phyloP scores from a whole-genome alignment of 2,113 vertebrate species.

The Alligator mississippiensis region DNA sequence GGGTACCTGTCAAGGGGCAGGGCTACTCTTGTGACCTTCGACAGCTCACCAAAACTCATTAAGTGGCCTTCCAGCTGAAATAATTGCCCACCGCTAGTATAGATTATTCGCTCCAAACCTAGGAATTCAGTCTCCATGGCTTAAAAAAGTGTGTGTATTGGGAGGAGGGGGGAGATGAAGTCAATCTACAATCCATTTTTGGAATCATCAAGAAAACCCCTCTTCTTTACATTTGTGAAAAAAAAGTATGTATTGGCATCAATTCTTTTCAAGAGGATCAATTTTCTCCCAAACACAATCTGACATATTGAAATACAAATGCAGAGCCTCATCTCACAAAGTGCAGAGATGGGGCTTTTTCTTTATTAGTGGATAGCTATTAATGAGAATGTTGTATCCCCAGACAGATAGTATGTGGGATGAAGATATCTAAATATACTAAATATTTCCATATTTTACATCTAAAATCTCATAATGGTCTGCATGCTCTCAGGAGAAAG shows the following conservation, averaged over 20 bases:
- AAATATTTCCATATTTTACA: background rate
- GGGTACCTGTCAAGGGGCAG: too few relatives aligned
- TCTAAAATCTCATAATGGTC: background rate
- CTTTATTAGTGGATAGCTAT: background rate
- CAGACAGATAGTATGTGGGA: background rate
- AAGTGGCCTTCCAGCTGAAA: too few relatives aligned
- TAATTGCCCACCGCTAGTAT: too few relatives aligned
- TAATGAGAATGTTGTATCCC: background rate
- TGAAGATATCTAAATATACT: background rate
- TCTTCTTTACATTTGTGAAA: constrained; percentile 7
- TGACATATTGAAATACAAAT: background rate
- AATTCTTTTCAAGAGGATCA: background rate
- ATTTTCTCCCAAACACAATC: background rate
- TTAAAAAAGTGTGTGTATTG: background rate
- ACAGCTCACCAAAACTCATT: too few relatives aligned
- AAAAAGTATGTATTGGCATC: background rate
- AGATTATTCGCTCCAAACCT: background rate
- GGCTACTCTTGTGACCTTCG: too few relatives aligned
- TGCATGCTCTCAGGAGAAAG: background rate
- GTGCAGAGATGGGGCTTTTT: constrained; percentile 17
- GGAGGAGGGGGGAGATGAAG: background rate
- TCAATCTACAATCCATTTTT: background rate
- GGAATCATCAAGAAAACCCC: background rate
- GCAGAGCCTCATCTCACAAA: background rate
- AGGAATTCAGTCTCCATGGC: background rate